A percentile compares a stretch with the other conserved stretches of the same genome.
phyloP scores from a whole-genome alignment of 2,797 vertebrate species.

The Hydrolagus colliei region DNA sequence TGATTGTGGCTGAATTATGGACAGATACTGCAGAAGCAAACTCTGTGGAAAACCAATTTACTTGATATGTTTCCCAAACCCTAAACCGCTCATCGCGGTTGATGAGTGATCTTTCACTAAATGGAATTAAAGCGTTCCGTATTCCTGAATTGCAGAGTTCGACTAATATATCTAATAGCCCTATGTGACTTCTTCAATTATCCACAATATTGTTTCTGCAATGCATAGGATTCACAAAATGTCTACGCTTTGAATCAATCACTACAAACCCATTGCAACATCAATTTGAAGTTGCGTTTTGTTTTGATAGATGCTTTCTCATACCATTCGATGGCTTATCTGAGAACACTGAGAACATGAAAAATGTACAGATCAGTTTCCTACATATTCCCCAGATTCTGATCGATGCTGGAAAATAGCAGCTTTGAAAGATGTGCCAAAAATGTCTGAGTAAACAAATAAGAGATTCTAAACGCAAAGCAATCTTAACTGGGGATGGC shows the following conservation, averaged over 20 bases:
- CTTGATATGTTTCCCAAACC: not conserved
- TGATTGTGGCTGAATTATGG: slow-evolving; percentile 19
- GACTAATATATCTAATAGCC: not conserved
- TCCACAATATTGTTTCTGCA: not conserved
- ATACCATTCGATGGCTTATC: not conserved
- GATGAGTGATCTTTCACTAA: not conserved
- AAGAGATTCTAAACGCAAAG: too few relatives aligned
- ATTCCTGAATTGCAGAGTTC: not conserved
- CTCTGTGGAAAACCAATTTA: slow-evolving; percentile 17
- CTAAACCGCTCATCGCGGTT: not conserved
- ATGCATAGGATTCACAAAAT: not conserved
- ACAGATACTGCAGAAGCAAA: not conserved
- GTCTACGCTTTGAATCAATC: not conserved
- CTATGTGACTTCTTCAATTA: not conserved
- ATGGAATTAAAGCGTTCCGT: not conserved
- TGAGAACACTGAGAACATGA: not conserved
- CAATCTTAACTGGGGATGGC: too few relatives aligned
- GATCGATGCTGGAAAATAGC: not conserved
- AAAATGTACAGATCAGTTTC: too few relatives aligned
- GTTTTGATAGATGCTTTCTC: not conserved
- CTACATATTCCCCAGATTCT: not conserved
- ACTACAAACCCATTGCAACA: not conserved
- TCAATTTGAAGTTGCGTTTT: not conserved
- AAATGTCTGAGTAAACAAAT: not conserved
- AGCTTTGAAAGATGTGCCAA: not conserved